Percentiles rank a stretch among this genome's conserved stretches.
Evolutionary conservation across 2,888 invertebrate species (phyloP).

Genomic region (Drosophila percnosoma): DNA sequence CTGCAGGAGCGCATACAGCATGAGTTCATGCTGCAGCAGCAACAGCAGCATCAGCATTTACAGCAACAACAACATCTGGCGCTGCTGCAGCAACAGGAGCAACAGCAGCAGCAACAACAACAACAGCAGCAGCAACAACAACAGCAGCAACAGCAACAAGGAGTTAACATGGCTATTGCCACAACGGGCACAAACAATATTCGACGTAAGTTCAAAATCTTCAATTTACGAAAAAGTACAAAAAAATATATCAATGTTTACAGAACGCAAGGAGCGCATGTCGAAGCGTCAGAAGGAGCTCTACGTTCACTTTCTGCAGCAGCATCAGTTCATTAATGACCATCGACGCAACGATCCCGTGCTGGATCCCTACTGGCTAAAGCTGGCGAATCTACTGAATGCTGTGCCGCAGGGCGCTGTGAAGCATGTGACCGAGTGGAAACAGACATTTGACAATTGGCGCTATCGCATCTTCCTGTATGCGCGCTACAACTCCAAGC

Average conservation of each 20-base stretch:
- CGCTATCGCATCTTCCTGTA: constrained; percentile 82
- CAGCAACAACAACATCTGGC: constrained; percentile 78
- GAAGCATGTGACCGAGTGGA: constrained; percentile 82
- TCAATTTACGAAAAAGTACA: background rate
- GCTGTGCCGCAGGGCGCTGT: constrained; percentile 82
- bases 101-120: constrained; percentile 53
- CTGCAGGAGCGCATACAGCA: constrained; percentile 73
- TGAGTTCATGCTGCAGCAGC: constrained; percentile 79
- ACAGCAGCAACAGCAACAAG: constrained; percentile 57
- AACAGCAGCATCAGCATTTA: constrained; percentile 78
- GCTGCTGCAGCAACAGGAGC: constrained; percentile 69
- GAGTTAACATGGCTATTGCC: constrained; percentile 65
- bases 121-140: constrained; percentile 65
- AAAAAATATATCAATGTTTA: background rate
- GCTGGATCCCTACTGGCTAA: constrained; percentile 80
- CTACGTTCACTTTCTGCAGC: constrained; percentile 81
- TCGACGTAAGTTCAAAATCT: constrained; percentile 68
- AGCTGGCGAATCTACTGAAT: constrained; percentile 80
- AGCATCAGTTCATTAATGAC: constrained; percentile 81
- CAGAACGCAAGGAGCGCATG: constrained; percentile 83
- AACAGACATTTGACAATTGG: constrained; percentile 82
- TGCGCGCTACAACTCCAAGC: constrained; percentile 82
- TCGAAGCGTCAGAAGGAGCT: constrained; percentile 82
- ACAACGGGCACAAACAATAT: constrained; percentile 75
- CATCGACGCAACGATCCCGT: constrained; percentile 81